These are phyloP conservation scores for Diplazon laetatorius DNA, from an alignment of 2,888 invertebrate genomes.

Conservation along the genomic window DNA sequence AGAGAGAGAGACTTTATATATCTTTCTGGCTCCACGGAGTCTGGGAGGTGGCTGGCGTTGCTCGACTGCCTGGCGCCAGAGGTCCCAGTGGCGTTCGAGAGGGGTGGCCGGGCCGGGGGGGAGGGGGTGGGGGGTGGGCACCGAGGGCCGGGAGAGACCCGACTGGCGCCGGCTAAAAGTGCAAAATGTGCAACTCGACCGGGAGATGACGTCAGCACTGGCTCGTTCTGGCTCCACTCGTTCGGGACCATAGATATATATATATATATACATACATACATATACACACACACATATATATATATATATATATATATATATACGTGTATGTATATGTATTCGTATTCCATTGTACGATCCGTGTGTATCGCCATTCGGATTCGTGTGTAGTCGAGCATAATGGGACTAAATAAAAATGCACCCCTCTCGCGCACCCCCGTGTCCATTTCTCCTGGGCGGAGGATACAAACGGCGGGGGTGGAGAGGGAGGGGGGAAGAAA, in stretches of 20 bases:
- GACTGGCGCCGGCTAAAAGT: conserved; percentile 74
- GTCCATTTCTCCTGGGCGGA: neutral
- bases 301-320: conserved; percentile 24
- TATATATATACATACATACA: neutral
- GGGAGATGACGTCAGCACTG: conserved; percentile 61
- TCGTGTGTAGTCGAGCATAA: conserved; percentile 36
- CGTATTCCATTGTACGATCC: neutral
- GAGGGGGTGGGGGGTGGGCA: conserved; percentile 6
- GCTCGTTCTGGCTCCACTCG: conserved; percentile 56
- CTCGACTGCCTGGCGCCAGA: conserved; percentile 60
- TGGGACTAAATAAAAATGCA: conserved; percentile 56
- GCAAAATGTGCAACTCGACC: conserved; percentile 79
- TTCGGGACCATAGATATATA: conserved; percentile 53
- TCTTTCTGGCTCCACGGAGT: conserved; percentile 57
- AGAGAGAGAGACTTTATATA: conserved; percentile 38
- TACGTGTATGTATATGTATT: neutral
- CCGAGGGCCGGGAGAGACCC: conserved; percentile 57
- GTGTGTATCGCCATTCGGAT: conserved; percentile 37
- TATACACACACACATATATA: conserved; percentile 55
- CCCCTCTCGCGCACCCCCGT: neutral
- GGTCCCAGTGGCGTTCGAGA: conserved; percentile 41
- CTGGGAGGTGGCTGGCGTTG: conserved; percentile 53
- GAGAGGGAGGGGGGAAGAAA: too few species aligned
- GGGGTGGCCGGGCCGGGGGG: too few species aligned
- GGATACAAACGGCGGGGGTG: neutral